These are phyloP conservation scores for Syngnathus typhle DNA, from an alignment of 2,113 vertebrate species.

Conservation along the genomic window DNA sequence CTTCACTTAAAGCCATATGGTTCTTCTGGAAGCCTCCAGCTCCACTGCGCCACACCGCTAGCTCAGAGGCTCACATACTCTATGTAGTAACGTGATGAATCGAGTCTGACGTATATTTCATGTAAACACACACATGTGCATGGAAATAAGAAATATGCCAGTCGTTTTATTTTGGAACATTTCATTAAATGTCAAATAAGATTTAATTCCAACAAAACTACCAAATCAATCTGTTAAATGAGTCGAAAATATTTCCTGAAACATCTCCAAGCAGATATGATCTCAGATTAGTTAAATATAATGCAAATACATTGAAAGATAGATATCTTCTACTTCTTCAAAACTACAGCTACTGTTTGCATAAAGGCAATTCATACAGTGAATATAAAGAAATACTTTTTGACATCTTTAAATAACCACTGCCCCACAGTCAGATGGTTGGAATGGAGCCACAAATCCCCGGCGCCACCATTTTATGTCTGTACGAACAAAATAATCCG, in stretches of 20 bases:
- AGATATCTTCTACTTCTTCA: not conserved
- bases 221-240: not conserved
- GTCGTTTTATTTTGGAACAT: slow-evolving; percentile 12
- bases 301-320: not conserved
- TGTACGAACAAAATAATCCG: not conserved
- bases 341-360: not conserved
- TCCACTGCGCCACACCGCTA: not conserved
- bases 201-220: not conserved
- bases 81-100: slow-evolving; percentile 56
- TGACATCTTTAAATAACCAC: not conserved
- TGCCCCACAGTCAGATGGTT: not conserved
- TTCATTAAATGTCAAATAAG: not conserved
- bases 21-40: not conserved
- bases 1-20: slow-evolving; percentile 3
- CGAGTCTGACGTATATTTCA: slow-evolving; percentile 14
- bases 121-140: slow-evolving; percentile 20
- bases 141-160: slow-evolving; percentile 1
- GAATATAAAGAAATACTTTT: not conserved
- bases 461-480: not conserved
- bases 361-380: not conserved
- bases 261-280: not conserved
- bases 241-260: not conserved
- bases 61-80: slow-evolving; percentile 25
- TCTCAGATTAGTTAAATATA: not conserved
- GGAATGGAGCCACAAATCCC: too few relatives aligned